Base-by-base conservation (phyloP, 2,113 vertebrate species). In the Corythoichthys intestinalis region DNA sequence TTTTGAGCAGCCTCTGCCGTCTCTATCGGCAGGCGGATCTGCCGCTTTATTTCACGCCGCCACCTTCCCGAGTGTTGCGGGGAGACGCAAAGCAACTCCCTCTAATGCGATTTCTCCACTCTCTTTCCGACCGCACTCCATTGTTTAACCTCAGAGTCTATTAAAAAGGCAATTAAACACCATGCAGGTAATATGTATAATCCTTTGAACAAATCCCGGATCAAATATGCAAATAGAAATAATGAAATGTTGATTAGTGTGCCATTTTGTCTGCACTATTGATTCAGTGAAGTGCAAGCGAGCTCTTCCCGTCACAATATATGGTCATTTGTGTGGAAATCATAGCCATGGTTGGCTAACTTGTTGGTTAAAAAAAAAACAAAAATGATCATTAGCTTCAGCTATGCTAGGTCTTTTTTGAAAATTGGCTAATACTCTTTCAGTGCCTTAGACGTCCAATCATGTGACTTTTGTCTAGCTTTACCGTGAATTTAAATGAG, bases 81-180 rank as follows among this genome's bases (percentile, higher is more conserved):
- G 49, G 72, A 71, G 75, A 85, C 68, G 77, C 76, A 38, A 68
- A 63, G 73, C 68, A 80, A 83, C 77, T 88, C 83, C 72, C 76
- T 85, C 70, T 79, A 84, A 87, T 85, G 80, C 70, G 70, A 78
- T 81, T 81, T 77, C 70, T 71, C 8, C n/a, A 67, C 47, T 74
- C 66, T 37, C 59, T 72, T 66, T 63, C 63, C 63, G 72, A 44
- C 60, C 34, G 12, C 17, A 20, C 83, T 83, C 85, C 75, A 67
- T 84, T 73, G 70, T 81, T 90, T 84, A 88, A 88, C 88, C 82
- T 83, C 81, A 75, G 69, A 88, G 83, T 89, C 85, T 81, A 89
- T 89, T 88, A 91, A 88, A 92, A 89, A 86, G 86, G 85, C 83
- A 91, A 91, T 91, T 90, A 91, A 88, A 90, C 84, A 87, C 84